Evolutionary conservation across 2,113 vertebrate genomes (phyloP).

Genomic region (Odontophorus gujanensis): DNA sequence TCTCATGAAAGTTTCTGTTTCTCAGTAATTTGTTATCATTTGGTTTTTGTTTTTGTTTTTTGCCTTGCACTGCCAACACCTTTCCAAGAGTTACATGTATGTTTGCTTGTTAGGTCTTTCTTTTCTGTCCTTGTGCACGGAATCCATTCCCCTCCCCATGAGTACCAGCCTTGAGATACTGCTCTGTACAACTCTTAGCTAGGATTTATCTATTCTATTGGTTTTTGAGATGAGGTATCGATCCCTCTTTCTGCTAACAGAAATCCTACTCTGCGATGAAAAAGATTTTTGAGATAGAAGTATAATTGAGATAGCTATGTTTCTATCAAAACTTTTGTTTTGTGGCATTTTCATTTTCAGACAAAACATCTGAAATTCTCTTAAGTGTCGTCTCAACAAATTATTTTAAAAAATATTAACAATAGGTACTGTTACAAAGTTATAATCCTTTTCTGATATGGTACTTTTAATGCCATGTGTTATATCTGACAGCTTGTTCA

Average conservation of each 20-base stretch:
- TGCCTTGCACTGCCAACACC: background rate
- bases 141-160: rapidly evolving
- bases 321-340: background rate
- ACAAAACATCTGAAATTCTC: background rate
- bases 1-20: background rate
- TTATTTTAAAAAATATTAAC: background rate
- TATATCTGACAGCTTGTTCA: background rate
- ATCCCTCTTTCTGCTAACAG: background rate
- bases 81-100: background rate
- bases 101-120: background rate
- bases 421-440: background rate
- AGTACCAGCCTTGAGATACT: background rate
- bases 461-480: background rate
- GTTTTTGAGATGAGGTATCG: background rate
- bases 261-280: background rate
- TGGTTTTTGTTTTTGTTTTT: background rate
- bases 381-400: background rate
- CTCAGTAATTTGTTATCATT: background rate
- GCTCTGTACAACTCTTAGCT: background rate
- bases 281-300: background rate
- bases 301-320: background rate
- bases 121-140: background rate
- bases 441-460: background rate
- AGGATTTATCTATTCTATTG: background rate
- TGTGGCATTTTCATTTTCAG: background rate